Conservation (phyloP, 2,113 vertebrate species). For the Campylomormyrus tamandua region DNA sequence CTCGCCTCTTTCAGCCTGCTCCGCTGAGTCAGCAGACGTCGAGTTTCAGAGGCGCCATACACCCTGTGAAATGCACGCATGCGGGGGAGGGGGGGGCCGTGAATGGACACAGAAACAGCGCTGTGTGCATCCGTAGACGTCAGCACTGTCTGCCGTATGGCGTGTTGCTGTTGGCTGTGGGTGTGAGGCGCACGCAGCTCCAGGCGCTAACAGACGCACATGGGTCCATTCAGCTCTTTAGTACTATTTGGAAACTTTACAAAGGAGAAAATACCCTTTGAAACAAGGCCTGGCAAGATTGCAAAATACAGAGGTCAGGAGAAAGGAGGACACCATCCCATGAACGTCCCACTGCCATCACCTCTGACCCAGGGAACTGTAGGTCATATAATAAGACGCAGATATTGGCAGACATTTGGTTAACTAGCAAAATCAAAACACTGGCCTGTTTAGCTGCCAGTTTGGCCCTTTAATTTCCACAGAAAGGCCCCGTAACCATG, state of each 20-base stretch:
- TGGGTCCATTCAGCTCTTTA: background rate
- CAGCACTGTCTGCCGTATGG: slow-evolving; percentile 1
- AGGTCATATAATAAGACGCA: background rate
- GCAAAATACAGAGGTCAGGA: background rate
- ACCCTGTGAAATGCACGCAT: background rate
- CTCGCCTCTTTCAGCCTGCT: background rate
- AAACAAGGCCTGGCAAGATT: background rate
- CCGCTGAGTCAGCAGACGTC: background rate
- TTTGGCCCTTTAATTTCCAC: background rate
- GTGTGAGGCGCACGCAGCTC: background rate
- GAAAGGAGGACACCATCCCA: background rate
- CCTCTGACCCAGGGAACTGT: background rate
- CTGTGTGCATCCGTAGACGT: background rate
- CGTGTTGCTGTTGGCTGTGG: background rate
- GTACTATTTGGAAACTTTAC: background rate
- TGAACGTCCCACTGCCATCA: background rate
- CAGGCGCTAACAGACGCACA: background rate
- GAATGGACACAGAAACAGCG: background rate
- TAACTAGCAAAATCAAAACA: background rate
- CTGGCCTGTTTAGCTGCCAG: background rate
- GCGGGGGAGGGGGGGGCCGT: background rate
- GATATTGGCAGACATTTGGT: background rate
- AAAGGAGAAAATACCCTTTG: background rate
- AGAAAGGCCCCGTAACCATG: background rate
- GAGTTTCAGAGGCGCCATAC: background rate